Evolutionary conservation across 1,140 invertebrate species (phyloP), one percentile per base, ranked within the genome.

Genomic region (Artemia franciscana): DNA sequence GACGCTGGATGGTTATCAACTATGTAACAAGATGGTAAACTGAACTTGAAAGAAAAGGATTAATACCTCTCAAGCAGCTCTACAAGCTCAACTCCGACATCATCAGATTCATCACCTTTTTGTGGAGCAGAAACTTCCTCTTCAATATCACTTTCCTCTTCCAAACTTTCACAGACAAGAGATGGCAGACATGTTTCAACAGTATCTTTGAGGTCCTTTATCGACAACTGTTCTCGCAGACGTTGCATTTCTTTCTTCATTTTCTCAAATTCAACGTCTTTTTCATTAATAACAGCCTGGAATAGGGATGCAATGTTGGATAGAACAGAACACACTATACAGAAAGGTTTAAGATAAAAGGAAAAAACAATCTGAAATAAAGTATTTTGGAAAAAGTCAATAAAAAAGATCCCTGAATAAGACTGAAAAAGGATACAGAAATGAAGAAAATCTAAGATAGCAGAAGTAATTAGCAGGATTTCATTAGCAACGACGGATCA

Each of bases 181-280:
- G n/a, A n/a, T n/a, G n/a, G n/a, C n/a, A n/a, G n/a, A n/a, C n/a
- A n/a, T n/a, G n/a, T n/a, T n/a, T n/a, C n/a, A n/a, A n/a, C n/a
- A n/a, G n/a, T n/a, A n/a, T n/a, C n/a, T n/a, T n/a, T n/a, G n/a
- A n/a, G n/a, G n/a, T n/a, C 39, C 21, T 51, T 18, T 12, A 30
- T 57, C 24, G 62, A n/a, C 23, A 87, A 71, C 69, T 82, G 79
- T 71, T 88, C 85, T 66, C 83, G 76, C 59, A 78, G 80, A 67
- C 78, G 77, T 64, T 82, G 79, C 64, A 86, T 73, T 71, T 87
- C 84, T 64, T 80, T 79, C 26, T 84, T 77, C 65, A 86, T 72
- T 62, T 79, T 78, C 66, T 85, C 83, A 57, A 82, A 74, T 70
- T 88, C 85, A 68, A 85, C 83, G 69, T 88, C 85, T 65, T 79